phyloP scores from a whole-genome alignment of 2,797 vertebrate species.

The Enteromius afrohamiltoni region DNA sequence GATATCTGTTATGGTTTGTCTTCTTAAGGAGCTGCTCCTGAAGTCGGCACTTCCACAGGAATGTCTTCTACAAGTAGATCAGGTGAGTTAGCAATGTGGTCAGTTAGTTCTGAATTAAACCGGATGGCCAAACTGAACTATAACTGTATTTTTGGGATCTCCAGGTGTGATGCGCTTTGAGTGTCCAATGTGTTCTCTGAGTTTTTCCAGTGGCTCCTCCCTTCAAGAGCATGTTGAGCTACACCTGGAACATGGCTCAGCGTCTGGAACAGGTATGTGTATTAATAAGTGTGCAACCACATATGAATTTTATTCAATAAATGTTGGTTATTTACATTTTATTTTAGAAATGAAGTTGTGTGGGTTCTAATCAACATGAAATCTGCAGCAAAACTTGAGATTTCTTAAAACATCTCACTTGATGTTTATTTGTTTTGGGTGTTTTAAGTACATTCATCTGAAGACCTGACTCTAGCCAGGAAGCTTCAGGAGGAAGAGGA shows the following conservation, averaged over 20 bases:
- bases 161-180: slow-evolving; percentile 58
- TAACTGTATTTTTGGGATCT: background rate
- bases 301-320: background rate
- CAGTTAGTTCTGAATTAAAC: background rate
- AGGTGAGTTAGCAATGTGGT: background rate
- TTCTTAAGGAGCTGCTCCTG: background rate
- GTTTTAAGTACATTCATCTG: slow-evolving; percentile 40
- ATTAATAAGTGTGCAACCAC: background rate
- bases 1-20: background rate
- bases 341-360: background rate
- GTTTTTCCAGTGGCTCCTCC: slow-evolving; percentile 64
- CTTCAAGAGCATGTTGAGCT: slow-evolving; percentile 77
- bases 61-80: background rate
- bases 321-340: background rate
- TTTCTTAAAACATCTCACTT: background rate
- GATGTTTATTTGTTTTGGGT: background rate
- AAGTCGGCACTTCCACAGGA: slow-evolving; percentile 12
- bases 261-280: slow-evolving; percentile 54
- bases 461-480: slow-evolving; percentile 72
- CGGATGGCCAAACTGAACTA: background rate
- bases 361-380: background rate
- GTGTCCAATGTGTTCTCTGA: slow-evolving; percentile 72
- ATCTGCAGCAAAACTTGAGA: background rate
- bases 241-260: slow-evolving; percentile 67
- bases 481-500: slow-evolving; percentile 82